A percentile compares a stretch with the other conserved stretches of the same genome.
Conservation (phyloP, 2,113 vertebrate species). For the Mobula birostris region DNA sequence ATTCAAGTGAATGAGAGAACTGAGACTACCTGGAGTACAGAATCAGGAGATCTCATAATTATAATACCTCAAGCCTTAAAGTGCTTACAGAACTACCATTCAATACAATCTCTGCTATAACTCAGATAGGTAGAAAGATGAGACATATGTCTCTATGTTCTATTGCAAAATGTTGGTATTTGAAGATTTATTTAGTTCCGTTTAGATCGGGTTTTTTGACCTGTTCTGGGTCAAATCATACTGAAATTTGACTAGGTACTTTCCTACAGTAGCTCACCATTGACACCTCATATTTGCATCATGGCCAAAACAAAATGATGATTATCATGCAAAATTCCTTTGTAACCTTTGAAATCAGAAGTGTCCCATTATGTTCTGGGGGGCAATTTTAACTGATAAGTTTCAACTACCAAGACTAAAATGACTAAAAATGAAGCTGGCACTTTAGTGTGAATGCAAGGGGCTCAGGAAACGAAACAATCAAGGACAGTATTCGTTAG, state of each 20-base stretch:
- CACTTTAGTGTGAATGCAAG: neutral
- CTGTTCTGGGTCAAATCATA: too few species aligned
- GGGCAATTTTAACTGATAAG: neutral
- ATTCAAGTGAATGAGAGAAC: neutral
- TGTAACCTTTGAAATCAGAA: neutral
- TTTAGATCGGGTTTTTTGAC: too few species aligned
- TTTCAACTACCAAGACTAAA: neutral
- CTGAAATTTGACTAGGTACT: too few species aligned
- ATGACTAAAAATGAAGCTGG: neutral
- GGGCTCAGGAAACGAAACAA: neutral
- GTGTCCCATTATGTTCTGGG: neutral
- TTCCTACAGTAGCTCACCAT: too few species aligned
- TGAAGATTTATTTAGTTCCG: too few species aligned
- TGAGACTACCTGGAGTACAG: neutral
- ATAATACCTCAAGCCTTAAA: neutral
- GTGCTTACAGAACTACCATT: neutral
- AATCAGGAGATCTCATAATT: neutral
- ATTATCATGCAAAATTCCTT: too few species aligned
- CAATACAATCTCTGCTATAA: neutral
- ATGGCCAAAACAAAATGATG: too few species aligned
- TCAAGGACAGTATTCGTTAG: neutral
- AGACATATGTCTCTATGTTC: neutral
- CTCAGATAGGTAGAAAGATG: neutral
- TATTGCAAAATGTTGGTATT: too few species aligned
- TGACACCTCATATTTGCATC: too few species aligned